These are phyloP conservation scores for Choloepus hoffmanni DNA, from an alignment of 2,113 vertebrate species.

Conservation along the genomic window DNA sequence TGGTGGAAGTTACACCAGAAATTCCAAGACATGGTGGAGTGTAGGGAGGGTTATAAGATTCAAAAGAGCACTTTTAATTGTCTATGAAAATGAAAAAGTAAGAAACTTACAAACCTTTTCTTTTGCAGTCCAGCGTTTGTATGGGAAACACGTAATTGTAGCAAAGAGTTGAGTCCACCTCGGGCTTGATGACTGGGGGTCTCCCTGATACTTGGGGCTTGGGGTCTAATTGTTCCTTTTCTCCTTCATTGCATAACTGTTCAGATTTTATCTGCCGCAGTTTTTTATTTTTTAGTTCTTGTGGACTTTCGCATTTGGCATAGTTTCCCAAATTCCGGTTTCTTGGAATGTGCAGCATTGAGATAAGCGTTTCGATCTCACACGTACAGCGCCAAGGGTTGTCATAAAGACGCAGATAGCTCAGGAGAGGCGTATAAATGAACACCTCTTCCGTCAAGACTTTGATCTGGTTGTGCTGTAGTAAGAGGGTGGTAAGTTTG, in stretches of 20 bases:
- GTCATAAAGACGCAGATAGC: constrained; percentile 95
- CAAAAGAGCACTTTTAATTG: not conserved
- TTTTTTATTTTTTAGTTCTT: constrained; percentile 89
- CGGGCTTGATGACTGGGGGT: constrained; percentile 81
- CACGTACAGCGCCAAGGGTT: constrained; percentile 97
- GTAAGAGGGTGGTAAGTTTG: constrained; percentile 94
- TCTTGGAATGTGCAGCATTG: constrained; percentile 94
- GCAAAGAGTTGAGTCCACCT: constrained; percentile 91
- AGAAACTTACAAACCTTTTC: constrained; percentile 91
- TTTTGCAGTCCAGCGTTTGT: constrained; percentile 93
- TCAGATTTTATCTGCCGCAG: constrained; percentile 91
- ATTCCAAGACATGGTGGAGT: not conserved
- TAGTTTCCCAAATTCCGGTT: constrained; percentile 96
- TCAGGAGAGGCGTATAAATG: constrained; percentile 91
- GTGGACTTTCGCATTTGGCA: constrained; percentile 92
- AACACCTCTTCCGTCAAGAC: constrained; percentile 92
- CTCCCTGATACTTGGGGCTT: constrained; percentile 69
- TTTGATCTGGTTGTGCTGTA: constrained; percentile 95
- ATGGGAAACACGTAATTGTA: constrained; percentile 93
- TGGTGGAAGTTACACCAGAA: not conserved
- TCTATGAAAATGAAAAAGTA: not conserved
- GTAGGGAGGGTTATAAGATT: not conserved
- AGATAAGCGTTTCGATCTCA: constrained; percentile 92
- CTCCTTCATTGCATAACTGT: constrained; percentile 88
- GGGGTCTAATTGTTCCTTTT: constrained; percentile 67